Base-by-base conservation (phyloP, 2,113 vertebrate species). In the Hystrix brachyura region DNA sequence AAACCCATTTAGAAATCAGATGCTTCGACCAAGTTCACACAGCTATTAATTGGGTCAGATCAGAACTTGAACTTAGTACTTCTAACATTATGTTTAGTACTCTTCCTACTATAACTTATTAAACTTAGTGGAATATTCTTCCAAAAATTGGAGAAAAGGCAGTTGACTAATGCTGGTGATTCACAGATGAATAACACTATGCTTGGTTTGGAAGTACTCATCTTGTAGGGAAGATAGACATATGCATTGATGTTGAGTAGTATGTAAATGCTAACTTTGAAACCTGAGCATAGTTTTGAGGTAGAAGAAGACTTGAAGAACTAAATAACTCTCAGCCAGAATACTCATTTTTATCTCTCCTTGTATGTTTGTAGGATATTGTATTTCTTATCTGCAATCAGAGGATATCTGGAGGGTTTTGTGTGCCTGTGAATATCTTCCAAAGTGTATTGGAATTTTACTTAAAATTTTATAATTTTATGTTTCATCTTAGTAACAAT, bases 401-500 rank as follows among this genome's bases (percentile, higher is more conserved):
- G 21, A 71, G n/a, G n/a, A 43, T 51, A 64, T 6, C 7, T 80
- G 64, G 25, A 80, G 32, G 7, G n/a, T 78, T 71, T 32, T 67
- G 3, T 72, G 18, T 25, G 1, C 43, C n/a, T 43, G 13, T 79
- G 46, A 91, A 1, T 92, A 15, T 51, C 38, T 80, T 72, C 67
- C 82, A 15, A 92, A 51, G 13, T 79, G 29, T 57, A 32, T 51
- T 89, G 38, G 29, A 89, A 32, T 91, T 80, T 95, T 95, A 57
- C 38, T 13, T 90, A 67, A 69, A 76, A 90, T 85, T 72, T 78
- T 48, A 46, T 27, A 72, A 29, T 34, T 87, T 65, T 82, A 46
- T 57, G 10, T 82, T 87, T 82, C 67, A 87, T 91, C 32, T 60
- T 91, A 62, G 79, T 86, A 23, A 55, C 80, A 78, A 78, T 85